Evolutionary conservation across 2,797 vertebrate genomes (phyloP).

Genomic region (Acestrorhynchus altus): DNA sequence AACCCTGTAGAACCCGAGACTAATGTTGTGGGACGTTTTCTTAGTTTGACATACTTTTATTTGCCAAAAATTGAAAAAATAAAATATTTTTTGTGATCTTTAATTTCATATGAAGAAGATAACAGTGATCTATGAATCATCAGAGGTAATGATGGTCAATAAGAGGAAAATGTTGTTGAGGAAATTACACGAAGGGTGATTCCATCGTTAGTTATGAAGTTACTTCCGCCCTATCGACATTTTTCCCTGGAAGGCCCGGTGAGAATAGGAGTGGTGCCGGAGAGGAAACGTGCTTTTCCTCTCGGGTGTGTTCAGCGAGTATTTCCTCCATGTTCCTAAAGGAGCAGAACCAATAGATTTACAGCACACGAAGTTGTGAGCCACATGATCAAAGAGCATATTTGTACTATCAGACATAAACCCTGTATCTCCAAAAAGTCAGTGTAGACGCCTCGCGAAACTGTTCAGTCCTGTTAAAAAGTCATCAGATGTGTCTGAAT

Average conservation of each 20-base stretch:
- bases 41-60: too few relatives aligned
- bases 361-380: slow-evolving; percentile 56
- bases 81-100: background rate
- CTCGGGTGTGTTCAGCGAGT: slow-evolving; percentile 69
- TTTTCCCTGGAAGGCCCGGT: slow-evolving; percentile 64
- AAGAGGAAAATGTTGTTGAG: background rate
- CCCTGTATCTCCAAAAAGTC: too few relatives aligned
- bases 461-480: too few relatives aligned
- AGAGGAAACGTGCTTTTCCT: slow-evolving; percentile 67
- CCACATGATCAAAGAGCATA: background rate
- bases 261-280: slow-evolving; percentile 71
- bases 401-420: too few relatives aligned
- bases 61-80: too few relatives aligned
- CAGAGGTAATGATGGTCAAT: background rate
- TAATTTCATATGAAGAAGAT: background rate
- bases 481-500: too few relatives aligned
- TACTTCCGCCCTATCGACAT: slow-evolving; percentile 50
- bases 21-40: too few relatives aligned
- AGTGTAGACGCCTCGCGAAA: too few relatives aligned
- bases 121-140: background rate
- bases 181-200: slow-evolving; percentile 27
- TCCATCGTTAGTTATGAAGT: slow-evolving; percentile 32
- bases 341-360: slow-evolving; percentile 62
- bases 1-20: too few relatives aligned
- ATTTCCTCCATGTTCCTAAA: slow-evolving; percentile 74